Percentiles rank a stretch among this genome's conserved stretches.
Conservation (phyloP, 2,113 vertebrate species). For the Oenanthe melanoleuca region DNA sequence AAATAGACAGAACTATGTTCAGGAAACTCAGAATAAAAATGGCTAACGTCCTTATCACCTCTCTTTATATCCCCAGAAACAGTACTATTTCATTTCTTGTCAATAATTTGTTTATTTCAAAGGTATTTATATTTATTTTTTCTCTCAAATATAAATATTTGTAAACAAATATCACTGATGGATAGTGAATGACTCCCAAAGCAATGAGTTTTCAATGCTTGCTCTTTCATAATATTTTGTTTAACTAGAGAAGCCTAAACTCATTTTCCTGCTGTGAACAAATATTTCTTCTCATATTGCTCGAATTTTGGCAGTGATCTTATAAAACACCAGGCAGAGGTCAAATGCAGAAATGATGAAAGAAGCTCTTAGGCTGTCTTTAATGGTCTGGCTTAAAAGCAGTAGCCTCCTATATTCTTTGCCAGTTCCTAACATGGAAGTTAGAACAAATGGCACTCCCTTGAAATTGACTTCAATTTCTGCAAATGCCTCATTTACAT, state of each 20-base stretch:
- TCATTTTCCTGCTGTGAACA: not conserved
- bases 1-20: not conserved
- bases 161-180: not conserved
- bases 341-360: slow-evolving; percentile 9
- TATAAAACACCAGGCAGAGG: not conserved
- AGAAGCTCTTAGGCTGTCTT: not conserved
- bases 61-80: not conserved
- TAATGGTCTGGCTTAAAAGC: slow-evolving; percentile 7
- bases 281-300: not conserved
- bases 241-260: slow-evolving; percentile 2
- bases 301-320: not conserved
- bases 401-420: not conserved
- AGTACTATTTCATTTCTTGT: not conserved
- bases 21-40: not conserved
- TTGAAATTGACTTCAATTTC: slow-evolving; percentile 8
- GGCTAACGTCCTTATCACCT: not conserved
- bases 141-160: not conserved
- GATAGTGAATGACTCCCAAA: not conserved
- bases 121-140: not conserved
- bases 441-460: not conserved
- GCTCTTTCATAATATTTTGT: not conserved
- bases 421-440: not conserved
- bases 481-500: slow-evolving; percentile 32
- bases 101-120: not conserved
- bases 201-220: not conserved